phyloP scores from a whole-genome alignment of 2,113 vertebrate species.

The Tympanuchus pallidicinctus region DNA sequence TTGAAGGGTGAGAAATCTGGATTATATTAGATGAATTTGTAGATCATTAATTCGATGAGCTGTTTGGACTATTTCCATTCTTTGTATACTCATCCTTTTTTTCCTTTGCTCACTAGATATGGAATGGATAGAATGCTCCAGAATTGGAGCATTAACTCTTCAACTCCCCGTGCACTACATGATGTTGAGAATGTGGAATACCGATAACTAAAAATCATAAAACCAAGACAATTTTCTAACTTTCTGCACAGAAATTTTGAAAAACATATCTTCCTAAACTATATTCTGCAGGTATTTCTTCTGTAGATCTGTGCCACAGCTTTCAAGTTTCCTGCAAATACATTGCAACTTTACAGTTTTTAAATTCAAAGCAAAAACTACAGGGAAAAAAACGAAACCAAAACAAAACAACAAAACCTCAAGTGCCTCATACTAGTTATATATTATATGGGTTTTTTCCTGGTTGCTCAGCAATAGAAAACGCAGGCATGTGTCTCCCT shows the following conservation, averaged over 20 bases:
- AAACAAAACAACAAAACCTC: background rate
- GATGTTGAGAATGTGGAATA: too few species aligned
- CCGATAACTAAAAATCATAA: too few species aligned
- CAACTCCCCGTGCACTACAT: too few species aligned
- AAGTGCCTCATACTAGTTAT: background rate
- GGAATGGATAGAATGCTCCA: too few species aligned
- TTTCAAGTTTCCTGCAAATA: constrained; percentile 4
- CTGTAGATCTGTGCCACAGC: background rate
- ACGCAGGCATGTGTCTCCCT: constrained; percentile 23
- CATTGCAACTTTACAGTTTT: background rate
- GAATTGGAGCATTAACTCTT: too few species aligned
- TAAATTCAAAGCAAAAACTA: constrained; percentile 14
- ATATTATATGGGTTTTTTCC: background rate
- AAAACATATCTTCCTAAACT: background rate
- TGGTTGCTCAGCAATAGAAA: constrained; percentile 62
- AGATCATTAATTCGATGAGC: background rate
- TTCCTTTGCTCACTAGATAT: background rate
- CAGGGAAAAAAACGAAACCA: background rate
- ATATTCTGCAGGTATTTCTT: background rate
- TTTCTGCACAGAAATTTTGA: background rate
- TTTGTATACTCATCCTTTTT: background rate
- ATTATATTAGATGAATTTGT: background rate
- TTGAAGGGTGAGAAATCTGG: background rate
- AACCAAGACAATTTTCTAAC: background rate
- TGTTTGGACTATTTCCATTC: background rate